Conservation (phyloP, 2,797 vertebrate genomes). For the Xenopus petersii region DNA sequence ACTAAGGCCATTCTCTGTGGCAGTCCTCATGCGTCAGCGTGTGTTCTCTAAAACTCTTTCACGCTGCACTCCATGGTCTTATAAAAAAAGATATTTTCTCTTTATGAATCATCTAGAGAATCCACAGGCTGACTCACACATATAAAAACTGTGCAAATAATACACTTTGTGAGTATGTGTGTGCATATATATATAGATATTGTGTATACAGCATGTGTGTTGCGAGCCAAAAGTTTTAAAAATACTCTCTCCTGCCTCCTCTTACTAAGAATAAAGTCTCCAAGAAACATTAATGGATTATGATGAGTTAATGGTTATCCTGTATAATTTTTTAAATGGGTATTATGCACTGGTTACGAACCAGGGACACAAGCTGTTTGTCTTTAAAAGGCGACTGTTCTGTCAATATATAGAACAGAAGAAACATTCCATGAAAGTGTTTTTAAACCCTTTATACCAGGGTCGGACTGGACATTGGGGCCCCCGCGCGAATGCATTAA, state of each 20-base stretch:
- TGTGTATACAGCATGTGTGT: background rate
- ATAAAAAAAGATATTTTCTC: constrained; percentile 46
- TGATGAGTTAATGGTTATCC: background rate
- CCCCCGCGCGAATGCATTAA: no score
- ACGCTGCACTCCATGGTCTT: constrained; percentile 38
- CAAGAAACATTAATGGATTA: background rate
- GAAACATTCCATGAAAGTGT: no score
- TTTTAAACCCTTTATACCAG: no score
- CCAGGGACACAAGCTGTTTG: no score
- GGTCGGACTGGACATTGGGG: no score
- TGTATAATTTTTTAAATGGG: no score
- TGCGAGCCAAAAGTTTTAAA: constrained; percentile 11
- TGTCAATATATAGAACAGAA: no score
- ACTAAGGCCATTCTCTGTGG: constrained; percentile 31
- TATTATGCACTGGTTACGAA: no score
- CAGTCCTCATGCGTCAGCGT: constrained; percentile 38
- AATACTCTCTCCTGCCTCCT: background rate
- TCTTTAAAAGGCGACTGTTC: no score
- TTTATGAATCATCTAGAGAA: constrained; percentile 46
- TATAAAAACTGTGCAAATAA: constrained; percentile 30
- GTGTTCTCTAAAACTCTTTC: constrained; percentile 41
- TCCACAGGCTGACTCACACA: constrained; percentile 37
- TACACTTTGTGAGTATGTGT: constrained; percentile 31
- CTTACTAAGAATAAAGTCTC: no score
- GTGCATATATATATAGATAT: no score